Conservation (phyloP, 1,140 invertebrate genomes). For the Drosophila pachea region DNA sequence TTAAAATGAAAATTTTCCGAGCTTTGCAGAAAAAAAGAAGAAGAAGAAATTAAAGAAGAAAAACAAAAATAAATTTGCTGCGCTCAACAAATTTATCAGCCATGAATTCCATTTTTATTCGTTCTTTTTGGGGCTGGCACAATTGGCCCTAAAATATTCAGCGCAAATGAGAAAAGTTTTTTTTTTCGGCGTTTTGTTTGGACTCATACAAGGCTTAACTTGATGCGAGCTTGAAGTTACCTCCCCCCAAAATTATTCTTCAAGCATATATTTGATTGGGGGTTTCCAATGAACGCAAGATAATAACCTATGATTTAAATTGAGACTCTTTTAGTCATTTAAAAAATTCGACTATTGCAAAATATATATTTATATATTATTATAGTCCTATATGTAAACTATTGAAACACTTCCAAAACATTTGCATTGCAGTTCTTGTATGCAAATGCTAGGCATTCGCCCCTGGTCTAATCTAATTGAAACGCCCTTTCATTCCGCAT, state of each 20-base stretch:
- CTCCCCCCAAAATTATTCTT: conserved; percentile 2
- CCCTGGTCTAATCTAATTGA: too few relatives aligned
- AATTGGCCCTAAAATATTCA: conserved; percentile 45
- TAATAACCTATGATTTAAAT: too few relatives aligned
- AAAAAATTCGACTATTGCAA: too few relatives aligned
- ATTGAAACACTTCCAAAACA: too few relatives aligned
- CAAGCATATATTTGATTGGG: background rate
- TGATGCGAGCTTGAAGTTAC: conserved; percentile 22
- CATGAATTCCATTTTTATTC: conserved; percentile 24
- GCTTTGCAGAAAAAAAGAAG: background rate
- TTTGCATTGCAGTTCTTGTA: too few relatives aligned
- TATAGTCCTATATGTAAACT: too few relatives aligned
- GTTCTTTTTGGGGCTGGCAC: conserved; percentile 4
- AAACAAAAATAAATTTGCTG: conserved; percentile 6
- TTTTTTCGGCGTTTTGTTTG: conserved; percentile 13
- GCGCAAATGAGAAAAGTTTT: conserved; percentile 42
- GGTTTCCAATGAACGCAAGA: background rate
- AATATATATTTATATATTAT: too few relatives aligned
- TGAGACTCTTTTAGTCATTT: too few relatives aligned
- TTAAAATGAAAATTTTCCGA: conserved; percentile 28
- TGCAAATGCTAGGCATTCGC: too few relatives aligned
- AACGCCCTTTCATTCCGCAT: too few relatives aligned
- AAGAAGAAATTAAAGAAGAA: background rate
- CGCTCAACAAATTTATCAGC: conserved; percentile 31
- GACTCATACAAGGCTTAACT: conserved; percentile 24